Evolutionary conservation across 2,797 vertebrate genomes (phyloP), one percentile per base, ranked within the genome.

Genomic region (Lophotriccus pileatus): DNA sequence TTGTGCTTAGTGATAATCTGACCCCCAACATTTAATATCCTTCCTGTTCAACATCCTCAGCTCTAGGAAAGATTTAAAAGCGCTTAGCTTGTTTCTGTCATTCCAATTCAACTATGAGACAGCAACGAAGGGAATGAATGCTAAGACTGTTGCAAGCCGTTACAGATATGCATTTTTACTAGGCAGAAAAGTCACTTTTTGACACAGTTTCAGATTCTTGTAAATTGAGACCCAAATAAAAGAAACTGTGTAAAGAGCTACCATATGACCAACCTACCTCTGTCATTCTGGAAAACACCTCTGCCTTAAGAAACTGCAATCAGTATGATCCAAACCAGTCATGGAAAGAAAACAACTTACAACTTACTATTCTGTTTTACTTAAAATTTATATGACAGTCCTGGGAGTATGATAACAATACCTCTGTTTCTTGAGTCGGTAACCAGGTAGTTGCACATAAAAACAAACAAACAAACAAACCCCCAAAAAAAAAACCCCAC

Each of bases 1-100:
- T 82, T 67, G 24, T 49, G 13, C 44, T 56, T 70, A 66, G 69
- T 30, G 88, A 86, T 84, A 87, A 94, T 52, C 63, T 67, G 77
- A 67, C 50, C 59, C 46, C 36, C 0, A 8, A 80, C 74, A 89
- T 84, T 90, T 89, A 82, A 90, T 82, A 92, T 32, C 60, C 70
- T 93, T 95, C 90, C 86, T 93, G 81, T 60, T 82, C 44, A 82
- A 89, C 47, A 93, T 70, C 32, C 47, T 69, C 60, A 83, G 34
- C 30, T 49, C 24, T 27, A 53, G 67, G 75, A 93, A 88, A 92
- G 63, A 93, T 91, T 87, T 84, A 82, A 93, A 81, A 84, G 17
- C 80, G 81, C 39, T 77, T 76, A 25, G 70, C 36, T 89, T 28
- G 6, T 49, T 92, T 94, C 75, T 93, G 56, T 63, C 72, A 37